phyloP scores from a whole-genome alignment of 2,113 vertebrate genomes.

The Prochilodus magdalenae region DNA sequence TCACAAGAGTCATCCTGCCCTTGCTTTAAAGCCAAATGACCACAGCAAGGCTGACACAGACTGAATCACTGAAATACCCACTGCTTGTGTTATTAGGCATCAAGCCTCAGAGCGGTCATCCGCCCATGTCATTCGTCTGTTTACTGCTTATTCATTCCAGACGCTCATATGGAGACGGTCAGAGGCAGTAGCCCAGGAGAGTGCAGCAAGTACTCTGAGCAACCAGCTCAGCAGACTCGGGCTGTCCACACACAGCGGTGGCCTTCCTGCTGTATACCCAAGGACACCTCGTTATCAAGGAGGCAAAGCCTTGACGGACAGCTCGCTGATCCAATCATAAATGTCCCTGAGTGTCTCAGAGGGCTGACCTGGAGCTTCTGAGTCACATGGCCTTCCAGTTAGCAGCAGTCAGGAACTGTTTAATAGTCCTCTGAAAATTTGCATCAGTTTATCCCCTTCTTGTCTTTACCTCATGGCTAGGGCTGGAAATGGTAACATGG shows the following conservation, averaged over 20 bases:
- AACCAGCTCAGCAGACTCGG: conserved; percentile 2
- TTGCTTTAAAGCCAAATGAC: conserved; percentile 5
- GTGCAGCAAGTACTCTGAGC: background rate
- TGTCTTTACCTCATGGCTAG: conserved; percentile 59
- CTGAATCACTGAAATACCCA: conserved; percentile 7
- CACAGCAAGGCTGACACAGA: background rate
- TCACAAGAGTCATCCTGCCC: background rate
- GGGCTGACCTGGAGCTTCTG: conserved; percentile 55
- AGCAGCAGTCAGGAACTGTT: conserved; percentile 67
- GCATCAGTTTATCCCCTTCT: conserved; percentile 57
- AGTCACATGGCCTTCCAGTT: conserved; percentile 61
- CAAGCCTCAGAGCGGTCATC: background rate
- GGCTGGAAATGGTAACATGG: conserved; percentile 62
- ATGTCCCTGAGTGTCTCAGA: conserved; percentile 59
- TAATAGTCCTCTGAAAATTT: conserved; percentile 57
- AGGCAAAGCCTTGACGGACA: conserved; percentile 47
- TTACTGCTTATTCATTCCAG: background rate
- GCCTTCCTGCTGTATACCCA: conserved; percentile 23
- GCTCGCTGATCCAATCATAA: conserved; percentile 63
- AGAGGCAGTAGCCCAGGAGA: background rate
- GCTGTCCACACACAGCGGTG: background rate
- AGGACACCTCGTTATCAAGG: conserved; percentile 51
- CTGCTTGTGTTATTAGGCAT: background rate
- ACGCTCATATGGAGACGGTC: conserved; percentile 3
- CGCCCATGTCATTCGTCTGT: background rate